These are phyloP conservation scores for Acrossocheilus fasciatus DNA, from an alignment of 2,797 vertebrate genomes.

Conservation along the genomic window DNA sequence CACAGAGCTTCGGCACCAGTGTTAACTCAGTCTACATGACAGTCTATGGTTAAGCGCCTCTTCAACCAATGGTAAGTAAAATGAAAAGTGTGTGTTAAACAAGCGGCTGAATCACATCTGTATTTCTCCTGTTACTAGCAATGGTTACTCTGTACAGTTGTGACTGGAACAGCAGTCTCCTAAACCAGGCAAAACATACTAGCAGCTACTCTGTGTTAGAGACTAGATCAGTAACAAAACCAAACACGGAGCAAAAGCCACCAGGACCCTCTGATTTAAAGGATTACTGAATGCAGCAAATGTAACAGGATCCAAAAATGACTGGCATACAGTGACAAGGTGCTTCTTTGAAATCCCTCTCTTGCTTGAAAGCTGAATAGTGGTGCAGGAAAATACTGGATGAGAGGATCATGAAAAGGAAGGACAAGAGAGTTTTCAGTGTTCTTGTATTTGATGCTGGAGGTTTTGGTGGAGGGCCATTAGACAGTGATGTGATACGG, in stretches of 20 bases:
- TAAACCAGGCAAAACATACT: conserved; percentile 72
- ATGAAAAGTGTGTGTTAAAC: conserved; percentile 34
- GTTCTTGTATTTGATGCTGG: conserved; percentile 59
- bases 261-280: conserved; percentile 50
- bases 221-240: conserved; percentile 56
- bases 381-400: conserved; percentile 43
- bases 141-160: conserved; percentile 9
- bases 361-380: conserved; percentile 44
- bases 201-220: conserved; percentile 70
- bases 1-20: conserved; percentile 57
- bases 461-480: conserved; percentile 62
- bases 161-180: conserved; percentile 62
- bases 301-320: conserved; percentile 55
- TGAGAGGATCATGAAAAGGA: conserved; percentile 14
- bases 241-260: conserved; percentile 50
- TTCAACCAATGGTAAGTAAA: conserved; percentile 46
- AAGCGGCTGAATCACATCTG: conserved; percentile 39
- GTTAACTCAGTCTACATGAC: conserved; percentile 53
- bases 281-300: conserved; percentile 46
- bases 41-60: conserved; percentile 35
- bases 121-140: conserved; percentile 41
- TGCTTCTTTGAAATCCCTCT: conserved; percentile 60
- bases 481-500: conserved; percentile 84
- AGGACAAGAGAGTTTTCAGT: conserved; percentile 64
- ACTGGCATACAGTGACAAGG: conserved; percentile 72